Base-by-base conservation (phyloP, 2,113 vertebrate genomes). In the Blennius ocellaris region DNA sequence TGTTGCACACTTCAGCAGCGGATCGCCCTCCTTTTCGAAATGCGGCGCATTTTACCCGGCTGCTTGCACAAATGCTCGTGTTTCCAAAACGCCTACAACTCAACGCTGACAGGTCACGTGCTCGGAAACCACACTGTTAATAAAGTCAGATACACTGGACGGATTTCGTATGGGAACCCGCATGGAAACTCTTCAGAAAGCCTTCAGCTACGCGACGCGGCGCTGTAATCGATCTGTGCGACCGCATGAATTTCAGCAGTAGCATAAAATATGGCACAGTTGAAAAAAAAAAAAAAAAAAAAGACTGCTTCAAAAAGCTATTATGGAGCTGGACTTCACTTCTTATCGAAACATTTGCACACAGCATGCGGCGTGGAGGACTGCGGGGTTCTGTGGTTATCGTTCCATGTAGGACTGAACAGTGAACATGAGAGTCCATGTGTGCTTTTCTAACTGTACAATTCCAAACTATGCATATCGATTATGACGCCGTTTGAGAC, bases 161-260 rank as follows among this genome's bases (percentile, higher is more conserved):
- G 59, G 58, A 65, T 69, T 69, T 58, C 3, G 53, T 73, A 38
- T 10, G 38, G 48, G 55, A 65, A 10, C 16, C 58, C 62, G 50
- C 79, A 81, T 73, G 83, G 71, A 82, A 82, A 84, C 72, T 77
- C 62, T 16, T 65, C 57, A 68, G 73, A 83, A 76, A 76, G 76
- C 61, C n/a, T 68, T 36, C 40, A 75, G 76, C 77, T 67, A 81
- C 36, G 59, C 67, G 60, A 80, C 61, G 58, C 59, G 74, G 72
- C 16, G 62, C 52, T 72, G 70, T 67, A 78, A 82, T 74, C 64
- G 69, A 69, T 74, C 78, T 21, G 6, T 52, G 50, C 66, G 69
- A 78, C 87, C 83, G 48, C 83, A 83, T 36, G 63, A n/a, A 74
- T 80, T 78, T 85, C 56, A 71, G 66, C 74, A 63, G 66, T 44